Evolutionary conservation across 2,797 vertebrate genomes (phyloP).

Genomic region (Lithobates pipiens): DNA sequence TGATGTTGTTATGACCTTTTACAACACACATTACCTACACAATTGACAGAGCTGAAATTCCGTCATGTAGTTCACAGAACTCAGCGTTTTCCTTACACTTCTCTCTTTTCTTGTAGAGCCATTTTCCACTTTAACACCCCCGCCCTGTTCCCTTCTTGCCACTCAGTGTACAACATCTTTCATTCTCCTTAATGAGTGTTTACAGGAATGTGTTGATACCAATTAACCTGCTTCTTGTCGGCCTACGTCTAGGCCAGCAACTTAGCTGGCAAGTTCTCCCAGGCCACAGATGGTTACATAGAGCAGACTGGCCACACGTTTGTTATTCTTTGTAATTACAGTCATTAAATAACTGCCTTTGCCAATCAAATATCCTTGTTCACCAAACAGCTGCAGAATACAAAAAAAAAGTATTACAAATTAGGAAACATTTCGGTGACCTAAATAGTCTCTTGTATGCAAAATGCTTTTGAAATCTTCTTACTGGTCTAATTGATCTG

Average conservation of each 20-base stretch:
- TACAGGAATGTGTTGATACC: conserved; percentile 89
- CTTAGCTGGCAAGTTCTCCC: conserved; percentile 83
- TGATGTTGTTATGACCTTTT: not conserved
- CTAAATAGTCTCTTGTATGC: not conserved
- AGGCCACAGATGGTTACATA: conserved; percentile 83
- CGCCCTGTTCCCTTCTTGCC: conserved; percentile 73
- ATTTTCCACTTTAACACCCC: conserved; percentile 13
- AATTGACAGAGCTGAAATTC: not conserved
- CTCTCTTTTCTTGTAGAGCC: conserved; percentile 5
- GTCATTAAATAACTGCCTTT: conserved; percentile 97
- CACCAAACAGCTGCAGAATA: conserved; percentile 73
- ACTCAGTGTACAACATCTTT: conserved; percentile 67
- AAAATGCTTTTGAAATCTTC: not conserved
- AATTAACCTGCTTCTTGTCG: conserved; percentile 94
- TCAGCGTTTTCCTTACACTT: conserved; percentile 5
- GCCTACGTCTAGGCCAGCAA: conserved; percentile 68
- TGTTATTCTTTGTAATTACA: conserved; percentile 99
- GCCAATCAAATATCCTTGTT: conserved; percentile 92
- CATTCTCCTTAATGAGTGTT: conserved; percentile 82
- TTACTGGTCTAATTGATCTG: conserved; percentile 5
- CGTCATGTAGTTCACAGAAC: not conserved
- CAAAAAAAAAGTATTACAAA: conserved; percentile 66
- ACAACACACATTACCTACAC: not conserved
- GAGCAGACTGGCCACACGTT: conserved; percentile 91
- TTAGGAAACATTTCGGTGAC: conserved; percentile 59